These are phyloP conservation scores for Plusia festucae DNA, from an alignment of 2,888 invertebrate genomes.

Conservation along the genomic window DNA sequence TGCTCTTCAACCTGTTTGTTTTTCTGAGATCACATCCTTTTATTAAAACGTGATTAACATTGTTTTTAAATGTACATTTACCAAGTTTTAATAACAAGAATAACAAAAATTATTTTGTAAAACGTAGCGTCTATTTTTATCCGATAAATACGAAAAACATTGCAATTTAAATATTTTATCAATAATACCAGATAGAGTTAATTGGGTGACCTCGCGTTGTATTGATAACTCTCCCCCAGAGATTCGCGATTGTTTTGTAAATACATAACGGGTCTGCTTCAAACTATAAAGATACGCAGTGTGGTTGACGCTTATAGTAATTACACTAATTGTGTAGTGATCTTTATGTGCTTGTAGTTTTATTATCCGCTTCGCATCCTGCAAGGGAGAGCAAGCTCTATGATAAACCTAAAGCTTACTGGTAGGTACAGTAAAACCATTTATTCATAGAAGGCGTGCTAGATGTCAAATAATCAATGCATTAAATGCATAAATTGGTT, in stretches of 20 bases:
- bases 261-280: slow-evolving; percentile 51
- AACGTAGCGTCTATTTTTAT: slow-evolving; percentile 48
- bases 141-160: slow-evolving; percentile 59
- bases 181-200: slow-evolving; percentile 56
- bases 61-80: slow-evolving; percentile 6
- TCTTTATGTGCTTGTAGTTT: slow-evolving; percentile 11
- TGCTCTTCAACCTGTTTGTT: slow-evolving; percentile 15
- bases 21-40: slow-evolving; percentile 2
- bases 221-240: slow-evolving; percentile 51
- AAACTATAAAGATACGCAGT: slow-evolving; percentile 49
- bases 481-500: background rate
- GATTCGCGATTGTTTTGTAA: slow-evolving; percentile 59
- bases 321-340: slow-evolving; percentile 46
- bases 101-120: slow-evolving; percentile 20
- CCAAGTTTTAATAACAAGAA: background rate
- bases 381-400: too few relatives aligned
- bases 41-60: slow-evolving; percentile 12
- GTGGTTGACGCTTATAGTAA: slow-evolving; percentile 35
- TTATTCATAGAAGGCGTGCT: too few relatives aligned
- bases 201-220: slow-evolving; percentile 62
- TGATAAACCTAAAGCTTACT: too few relatives aligned
- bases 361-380: too few relatives aligned
- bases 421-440: too few relatives aligned
- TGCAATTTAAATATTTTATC: slow-evolving; percentile 57
- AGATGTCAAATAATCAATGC: too few relatives aligned